Evolutionary conservation across 53 echinoderm and acorn worm species (phyloP).

Genomic region (Arbacia lixula): DNA sequence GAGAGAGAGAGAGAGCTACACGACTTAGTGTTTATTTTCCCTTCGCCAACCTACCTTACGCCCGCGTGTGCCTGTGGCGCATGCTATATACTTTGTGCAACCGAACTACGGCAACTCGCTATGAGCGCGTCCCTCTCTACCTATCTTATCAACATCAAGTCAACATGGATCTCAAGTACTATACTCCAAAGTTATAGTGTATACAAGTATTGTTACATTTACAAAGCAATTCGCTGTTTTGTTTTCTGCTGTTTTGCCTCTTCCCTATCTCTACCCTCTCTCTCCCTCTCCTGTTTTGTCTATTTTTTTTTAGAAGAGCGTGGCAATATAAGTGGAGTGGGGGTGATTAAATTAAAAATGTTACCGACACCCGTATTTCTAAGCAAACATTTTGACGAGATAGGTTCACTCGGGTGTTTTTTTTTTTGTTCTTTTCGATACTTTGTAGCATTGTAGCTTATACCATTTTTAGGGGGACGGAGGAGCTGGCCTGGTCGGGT

Average conservation of each 20-base stretch:
- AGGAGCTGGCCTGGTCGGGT: no score
- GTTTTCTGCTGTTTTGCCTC: conserved; percentile 30
- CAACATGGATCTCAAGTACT: conserved; percentile 26
- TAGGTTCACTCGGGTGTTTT: no score
- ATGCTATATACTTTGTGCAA: conserved; percentile 22
- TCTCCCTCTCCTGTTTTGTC: no score
- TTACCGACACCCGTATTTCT: no score
- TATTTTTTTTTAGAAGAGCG: no score
- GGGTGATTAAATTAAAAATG: no score
- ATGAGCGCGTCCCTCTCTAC: not conserved
- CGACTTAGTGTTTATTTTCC: conserved; percentile 31
- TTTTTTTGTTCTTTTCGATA: no score
- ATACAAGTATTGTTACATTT: conserved; percentile 46
- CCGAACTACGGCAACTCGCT: conserved; percentile 4
- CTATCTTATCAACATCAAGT: conserved; percentile 49
- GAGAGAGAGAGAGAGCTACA: not conserved
- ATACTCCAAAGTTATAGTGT: conserved; percentile 36
- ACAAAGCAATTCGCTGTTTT: conserved; percentile 33
- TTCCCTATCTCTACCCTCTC: no score
- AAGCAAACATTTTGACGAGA: no score
- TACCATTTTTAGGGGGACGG: no score
- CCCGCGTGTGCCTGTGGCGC: conserved; percentile 18
- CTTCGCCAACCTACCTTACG: not conserved
- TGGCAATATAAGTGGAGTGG: no score
- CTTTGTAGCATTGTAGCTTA: no score